These are phyloP conservation scores for Slavum lentiscoides DNA, from an alignment of 2,888 invertebrate genomes.

Conservation along the genomic window DNA sequence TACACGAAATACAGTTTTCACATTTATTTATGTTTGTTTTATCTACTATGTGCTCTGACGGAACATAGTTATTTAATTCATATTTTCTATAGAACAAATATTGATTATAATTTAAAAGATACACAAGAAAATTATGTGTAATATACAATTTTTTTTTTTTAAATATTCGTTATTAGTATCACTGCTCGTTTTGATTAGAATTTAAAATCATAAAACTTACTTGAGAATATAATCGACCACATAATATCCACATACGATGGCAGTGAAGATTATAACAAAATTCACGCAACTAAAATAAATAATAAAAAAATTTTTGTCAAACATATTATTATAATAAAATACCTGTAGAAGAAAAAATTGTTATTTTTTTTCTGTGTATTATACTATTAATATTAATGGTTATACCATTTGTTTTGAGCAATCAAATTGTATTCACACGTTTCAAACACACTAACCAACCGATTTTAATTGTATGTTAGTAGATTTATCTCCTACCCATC, in stretches of 20 bases:
- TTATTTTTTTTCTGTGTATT: no score
- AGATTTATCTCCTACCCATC: no score
- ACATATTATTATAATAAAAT: no score
- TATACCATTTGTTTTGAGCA: no score
- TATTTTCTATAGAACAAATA: constrained; percentile 34
- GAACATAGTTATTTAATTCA: neutral
- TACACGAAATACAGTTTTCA: constrained; percentile 9
- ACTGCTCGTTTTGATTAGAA: neutral
- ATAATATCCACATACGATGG: constrained; percentile 61
- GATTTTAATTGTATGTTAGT: no score
- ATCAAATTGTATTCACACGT: no score
- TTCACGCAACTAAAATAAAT: constrained; percentile 60
- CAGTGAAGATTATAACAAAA: constrained; percentile 59
- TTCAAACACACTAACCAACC: no score
- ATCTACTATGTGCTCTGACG: neutral
- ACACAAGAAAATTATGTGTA: neutral
- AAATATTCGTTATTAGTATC: neutral
- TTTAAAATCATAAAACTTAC: constrained; percentile 56
- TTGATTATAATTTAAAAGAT: neutral
- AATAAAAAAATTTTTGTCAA: neutral
- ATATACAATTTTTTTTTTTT: neutral
- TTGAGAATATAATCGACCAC: constrained; percentile 60
- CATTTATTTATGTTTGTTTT: neutral
- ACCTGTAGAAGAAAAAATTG: no score
- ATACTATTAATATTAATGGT: no score